phyloP scores from a whole-genome alignment of 2,797 vertebrate genomes.

The Anabas testudineus region DNA sequence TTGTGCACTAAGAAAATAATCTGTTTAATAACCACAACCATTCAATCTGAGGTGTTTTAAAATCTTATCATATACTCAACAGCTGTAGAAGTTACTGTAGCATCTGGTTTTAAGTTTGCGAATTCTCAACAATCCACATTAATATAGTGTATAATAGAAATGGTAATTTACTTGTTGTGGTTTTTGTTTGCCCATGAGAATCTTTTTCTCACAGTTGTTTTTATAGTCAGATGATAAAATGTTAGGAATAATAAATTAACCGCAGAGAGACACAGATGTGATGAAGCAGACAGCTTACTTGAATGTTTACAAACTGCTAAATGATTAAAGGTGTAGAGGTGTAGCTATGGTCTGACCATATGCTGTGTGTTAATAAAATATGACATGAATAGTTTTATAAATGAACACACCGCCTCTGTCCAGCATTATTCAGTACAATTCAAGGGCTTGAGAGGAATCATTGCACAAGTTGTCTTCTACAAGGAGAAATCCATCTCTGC shows the following conservation, averaged over 20 bases:
- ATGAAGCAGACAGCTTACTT: neutral
- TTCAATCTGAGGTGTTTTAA: neutral
- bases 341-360: neutral
- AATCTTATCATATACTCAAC: neutral
- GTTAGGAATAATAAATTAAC: neutral
- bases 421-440: neutral
- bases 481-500: conserved; percentile 45
- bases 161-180: neutral
- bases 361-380: conserved; percentile 4
- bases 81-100: neutral
- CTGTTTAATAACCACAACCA: neutral
- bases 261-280: neutral
- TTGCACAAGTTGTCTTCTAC: conserved; percentile 20
- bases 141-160: neutral
- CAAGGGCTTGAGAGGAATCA: conserved; percentile 16
- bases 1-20: neutral
- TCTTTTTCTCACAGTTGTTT: neutral
- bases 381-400: neutral
- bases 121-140: neutral
- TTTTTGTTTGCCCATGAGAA: neutral
- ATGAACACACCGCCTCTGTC: conserved; percentile 2
- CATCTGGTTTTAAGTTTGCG: neutral
- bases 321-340: conserved; percentile 9
- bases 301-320: conserved; percentile 2
- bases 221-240: conserved; percentile 9